A percentile compares a stretch with the other conserved stretches of the same genome.
These are phyloP conservation scores for Okapia johnstoni DNA, from an alignment of 2,113 vertebrate genomes.

Conservation along the genomic window DNA sequence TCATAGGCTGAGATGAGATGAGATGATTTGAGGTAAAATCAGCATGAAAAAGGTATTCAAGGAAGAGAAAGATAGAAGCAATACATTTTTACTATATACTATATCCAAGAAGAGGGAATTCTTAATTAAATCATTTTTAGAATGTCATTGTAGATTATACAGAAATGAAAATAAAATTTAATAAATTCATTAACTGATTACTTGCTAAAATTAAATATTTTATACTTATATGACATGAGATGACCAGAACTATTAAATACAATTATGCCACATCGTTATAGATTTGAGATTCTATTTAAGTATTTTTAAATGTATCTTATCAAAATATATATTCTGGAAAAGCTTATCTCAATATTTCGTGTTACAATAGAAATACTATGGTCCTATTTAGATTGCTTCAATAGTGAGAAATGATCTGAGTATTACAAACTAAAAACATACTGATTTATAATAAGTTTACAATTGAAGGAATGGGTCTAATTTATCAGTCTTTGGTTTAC, in stretches of 20 bases:
- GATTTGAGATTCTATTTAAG: background rate
- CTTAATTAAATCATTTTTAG: background rate
- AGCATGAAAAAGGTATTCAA: background rate
- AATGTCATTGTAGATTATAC: background rate
- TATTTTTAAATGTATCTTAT: background rate
- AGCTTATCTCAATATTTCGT: background rate
- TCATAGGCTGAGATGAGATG: background rate
- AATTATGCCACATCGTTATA: background rate
- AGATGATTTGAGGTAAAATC: background rate
- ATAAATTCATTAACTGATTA: background rate
- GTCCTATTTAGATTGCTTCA: background rate
- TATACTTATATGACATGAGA: background rate
- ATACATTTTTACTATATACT: background rate
- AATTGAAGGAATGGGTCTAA: background rate
- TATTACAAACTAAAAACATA: background rate
- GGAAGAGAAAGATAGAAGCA: background rate
- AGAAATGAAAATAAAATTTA: background rate
- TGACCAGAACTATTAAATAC: background rate
- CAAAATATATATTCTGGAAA: background rate
- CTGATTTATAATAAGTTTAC: background rate
- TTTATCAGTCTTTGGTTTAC: background rate
- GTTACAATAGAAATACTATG: background rate
- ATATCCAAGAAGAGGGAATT: background rate
- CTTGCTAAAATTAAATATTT: background rate
- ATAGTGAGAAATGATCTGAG: background rate